Evolutionary conservation across 2,888 invertebrate species (phyloP), one percentile per base, ranked within the genome.

Genomic region (Crematogaster levior): DNA sequence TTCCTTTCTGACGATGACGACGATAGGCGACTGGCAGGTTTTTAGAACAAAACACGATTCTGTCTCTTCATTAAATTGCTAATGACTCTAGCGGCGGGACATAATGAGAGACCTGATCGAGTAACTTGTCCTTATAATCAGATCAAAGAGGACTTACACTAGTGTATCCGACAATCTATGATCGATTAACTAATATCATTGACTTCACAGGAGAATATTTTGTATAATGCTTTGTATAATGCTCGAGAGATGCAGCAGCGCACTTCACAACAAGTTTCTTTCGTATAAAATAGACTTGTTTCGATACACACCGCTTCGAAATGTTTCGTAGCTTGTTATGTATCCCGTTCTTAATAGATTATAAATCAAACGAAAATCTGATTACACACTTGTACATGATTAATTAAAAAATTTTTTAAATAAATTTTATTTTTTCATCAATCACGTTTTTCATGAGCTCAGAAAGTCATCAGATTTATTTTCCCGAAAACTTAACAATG

Each of bases 21-120:
- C 4, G 34, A 34, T 3, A 5, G 34, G 34, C 18, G 5, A 53
- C 51, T 56, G 68, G 30, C 15, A 46, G 24, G 66, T 84, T 84
- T 75, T 58, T 61, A 68, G 27, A 82, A 82, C 15, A 37, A 65
- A 58, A 30, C 61, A 74, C 58, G 73, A 83, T 74, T 74, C 75
- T 88, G 30, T 24, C 46, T 7, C 83, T 87, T 83, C 87, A 85
- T 86, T 83, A 87, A 90, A 89, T 86, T 85, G 81, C 84, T 87
- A 86, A 89, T 87, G 81, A 86, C 86, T 84, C 87, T 83, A 82
- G 72, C 70, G 72, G 72, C 70, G 56, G 40, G 15, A 61, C 21
- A 40, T 24, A 10, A 60, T 27, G 34, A 63, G 21, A 40, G n/a
- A 46, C 3, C 27, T 30, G 60, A 12, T 46, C 51, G 30, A 61